These are phyloP conservation scores for Pangasius macronema DNA, from an alignment of 2,797 vertebrate genomes.

Conservation along the genomic window DNA sequence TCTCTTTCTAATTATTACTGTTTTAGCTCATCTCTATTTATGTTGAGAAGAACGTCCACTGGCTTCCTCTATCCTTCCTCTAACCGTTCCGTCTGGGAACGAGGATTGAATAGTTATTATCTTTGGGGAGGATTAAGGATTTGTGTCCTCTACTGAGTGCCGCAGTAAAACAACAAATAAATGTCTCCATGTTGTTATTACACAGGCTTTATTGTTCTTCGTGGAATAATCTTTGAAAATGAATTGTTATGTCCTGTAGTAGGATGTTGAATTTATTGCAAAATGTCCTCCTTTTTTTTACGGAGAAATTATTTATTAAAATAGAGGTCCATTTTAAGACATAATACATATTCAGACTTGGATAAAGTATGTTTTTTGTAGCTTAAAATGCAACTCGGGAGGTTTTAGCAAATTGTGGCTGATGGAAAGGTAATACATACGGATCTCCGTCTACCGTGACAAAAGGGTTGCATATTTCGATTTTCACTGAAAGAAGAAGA, in stretches of 20 bases:
- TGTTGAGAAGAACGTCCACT: slow-evolving; percentile 65
- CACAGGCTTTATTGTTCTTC: slow-evolving; percentile 65
- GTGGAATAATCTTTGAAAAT: slow-evolving; percentile 55
- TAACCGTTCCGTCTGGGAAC: slow-evolving; percentile 74
- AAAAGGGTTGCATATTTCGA: not conserved
- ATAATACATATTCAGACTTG: slow-evolving; percentile 23
- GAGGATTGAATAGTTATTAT: slow-evolving; percentile 80
- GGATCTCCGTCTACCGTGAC: not conserved
- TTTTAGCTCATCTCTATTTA: slow-evolving; percentile 67
- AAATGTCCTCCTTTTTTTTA: slow-evolving; percentile 38
- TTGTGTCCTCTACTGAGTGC: slow-evolving; percentile 72
- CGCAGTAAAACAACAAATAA: slow-evolving; percentile 69
- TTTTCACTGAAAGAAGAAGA: not conserved
- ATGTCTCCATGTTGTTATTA: slow-evolving; percentile 68
- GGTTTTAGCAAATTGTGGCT: not conserved
- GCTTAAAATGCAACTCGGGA: not conserved
- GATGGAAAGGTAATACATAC: not conserved
- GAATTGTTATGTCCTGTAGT: slow-evolving; percentile 33
- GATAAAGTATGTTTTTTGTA: not conserved
- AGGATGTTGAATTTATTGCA: slow-evolving; percentile 39
- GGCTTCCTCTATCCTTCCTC: slow-evolving; percentile 63
- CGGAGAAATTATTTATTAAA: slow-evolving; percentile 39
- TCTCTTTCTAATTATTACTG: slow-evolving; percentile 71
- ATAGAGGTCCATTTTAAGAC: slow-evolving; percentile 40
- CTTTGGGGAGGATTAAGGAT: slow-evolving; percentile 78